Base-by-base conservation (phyloP, 2,797 vertebrate genomes). In the Ciconia nigra region DNA sequence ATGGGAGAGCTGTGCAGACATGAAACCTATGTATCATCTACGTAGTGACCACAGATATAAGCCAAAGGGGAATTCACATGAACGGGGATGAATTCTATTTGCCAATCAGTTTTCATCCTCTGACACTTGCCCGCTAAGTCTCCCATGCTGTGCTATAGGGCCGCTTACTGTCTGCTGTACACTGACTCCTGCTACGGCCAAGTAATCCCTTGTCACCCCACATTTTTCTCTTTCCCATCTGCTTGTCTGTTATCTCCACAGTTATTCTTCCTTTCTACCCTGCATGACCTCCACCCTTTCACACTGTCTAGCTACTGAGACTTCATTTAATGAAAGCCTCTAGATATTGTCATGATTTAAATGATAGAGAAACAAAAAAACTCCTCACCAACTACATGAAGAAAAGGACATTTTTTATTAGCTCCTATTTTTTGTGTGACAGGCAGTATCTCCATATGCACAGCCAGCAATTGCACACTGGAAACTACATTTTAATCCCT, bases 141-240 rank as follows among this genome's bases (percentile, higher is more conserved):
- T 55, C 74, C 22, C 31, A 31, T 29, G 26, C 4, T 65, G 63
- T 37, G 42, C n/a, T 20, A 10, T 0, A 46, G 12, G 12, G 16
- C 7, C 7, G 2, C 10, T 15, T 47, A 37, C 28, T 57, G 11
- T 46, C 33, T 85, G 33, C 24, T 8, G 10, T 28, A 52, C 15
- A 26, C 10, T 33, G 59, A 42, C 6, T 13, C 9, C 5, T 1
- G 4, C 37, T 44, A 15, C 0, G 1, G 42, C 19, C 41, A 62
- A 85, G 21, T 3, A 73, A 54, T 25, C 28, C 9, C 31, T 69
- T 70, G 9, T 28, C 35, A 66, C 10, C 7, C 7, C 52, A 47
- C 3, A 0, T 16, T 80, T 79, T 69, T 39, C 31, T 58, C 73
- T 65, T 69, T 66, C 35, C 20, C 46, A 54, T 35, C 35, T 79